Conservation (phyloP, 1,140 invertebrate genomes). For the Episyrphus balteatus region DNA sequence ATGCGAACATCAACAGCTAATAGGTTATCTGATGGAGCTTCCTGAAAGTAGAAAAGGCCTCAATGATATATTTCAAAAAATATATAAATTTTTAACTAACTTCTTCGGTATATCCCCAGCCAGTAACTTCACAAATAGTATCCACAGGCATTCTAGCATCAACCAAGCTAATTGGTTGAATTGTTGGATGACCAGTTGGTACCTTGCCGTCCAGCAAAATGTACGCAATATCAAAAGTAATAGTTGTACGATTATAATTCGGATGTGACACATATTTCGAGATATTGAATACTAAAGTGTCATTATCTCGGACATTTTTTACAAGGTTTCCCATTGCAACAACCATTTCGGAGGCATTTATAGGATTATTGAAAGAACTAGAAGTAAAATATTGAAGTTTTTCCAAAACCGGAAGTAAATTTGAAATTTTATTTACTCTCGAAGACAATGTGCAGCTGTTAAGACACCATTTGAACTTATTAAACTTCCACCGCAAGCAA, state of each 20-base stretch:
- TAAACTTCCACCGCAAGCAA: constrained; percentile 13
- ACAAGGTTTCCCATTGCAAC: constrained; percentile 18
- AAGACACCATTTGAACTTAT: constrained; percentile 15
- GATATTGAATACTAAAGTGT: constrained; percentile 8
- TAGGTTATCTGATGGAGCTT: constrained; percentile 5
- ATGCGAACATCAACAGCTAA: constrained; percentile 12
- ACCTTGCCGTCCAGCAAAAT: too few species aligned
- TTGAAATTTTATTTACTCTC: neutral
- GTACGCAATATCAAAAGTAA: too few species aligned
- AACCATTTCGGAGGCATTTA: neutral
- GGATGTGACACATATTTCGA: constrained; percentile 6
- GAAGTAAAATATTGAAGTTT: neutral
- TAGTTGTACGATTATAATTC: too few species aligned
- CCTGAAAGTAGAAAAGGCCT: neutral
- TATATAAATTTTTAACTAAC: too few species aligned
- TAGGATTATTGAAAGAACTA: neutral
- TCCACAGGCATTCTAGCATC: neutral
- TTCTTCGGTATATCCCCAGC: constrained; percentile 23
- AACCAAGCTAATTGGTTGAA: too few species aligned
- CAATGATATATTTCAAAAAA: too few species aligned
- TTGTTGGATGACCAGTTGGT: too few species aligned
- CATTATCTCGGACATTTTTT: neutral
- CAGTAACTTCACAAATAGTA: constrained; percentile 11
- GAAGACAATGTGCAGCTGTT: constrained; percentile 35
- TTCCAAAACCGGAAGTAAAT: neutral